A percentile compares a stretch with the other conserved stretches of the same genome.
phyloP scores from a whole-genome alignment of 2,113 vertebrate genomes.

The Phaethornis superciliosus region DNA sequence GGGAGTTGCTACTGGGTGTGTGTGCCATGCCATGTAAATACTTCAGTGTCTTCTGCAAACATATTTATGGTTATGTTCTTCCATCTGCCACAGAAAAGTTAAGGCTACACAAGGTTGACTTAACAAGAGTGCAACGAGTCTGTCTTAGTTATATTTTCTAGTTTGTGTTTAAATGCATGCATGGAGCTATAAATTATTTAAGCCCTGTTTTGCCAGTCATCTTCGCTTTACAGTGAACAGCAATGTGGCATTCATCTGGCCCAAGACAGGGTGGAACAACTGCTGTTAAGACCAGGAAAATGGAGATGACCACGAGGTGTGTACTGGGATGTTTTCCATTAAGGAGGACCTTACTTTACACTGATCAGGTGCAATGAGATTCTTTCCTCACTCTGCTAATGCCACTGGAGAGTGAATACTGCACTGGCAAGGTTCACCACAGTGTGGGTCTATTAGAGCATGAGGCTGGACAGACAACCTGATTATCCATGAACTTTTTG shows the following conservation, averaged over 20 bases:
- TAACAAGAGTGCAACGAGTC: neutral
- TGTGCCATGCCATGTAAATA: neutral
- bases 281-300: neutral
- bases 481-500: neutral
- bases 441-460: neutral
- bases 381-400: neutral
- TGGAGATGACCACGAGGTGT: neutral
- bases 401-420: neutral
- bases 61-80: neutral
- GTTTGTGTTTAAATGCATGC: neutral
- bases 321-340: neutral
- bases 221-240: neutral
- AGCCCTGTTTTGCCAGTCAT: neutral
- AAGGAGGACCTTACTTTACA: neutral
- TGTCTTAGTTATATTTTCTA: neutral
- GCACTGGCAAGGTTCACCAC: fast-evolving
- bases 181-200: neutral
- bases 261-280: neutral
- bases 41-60: neutral
- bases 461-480: neutral
- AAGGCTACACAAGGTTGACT: neutral
- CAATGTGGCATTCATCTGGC: neutral
- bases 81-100: slow-evolving; percentile 22
- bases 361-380: neutral
- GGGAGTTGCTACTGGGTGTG: neutral